Evolutionary conservation across 2,888 invertebrate genomes (phyloP).

Genomic region (Baronia brevicornis): DNA sequence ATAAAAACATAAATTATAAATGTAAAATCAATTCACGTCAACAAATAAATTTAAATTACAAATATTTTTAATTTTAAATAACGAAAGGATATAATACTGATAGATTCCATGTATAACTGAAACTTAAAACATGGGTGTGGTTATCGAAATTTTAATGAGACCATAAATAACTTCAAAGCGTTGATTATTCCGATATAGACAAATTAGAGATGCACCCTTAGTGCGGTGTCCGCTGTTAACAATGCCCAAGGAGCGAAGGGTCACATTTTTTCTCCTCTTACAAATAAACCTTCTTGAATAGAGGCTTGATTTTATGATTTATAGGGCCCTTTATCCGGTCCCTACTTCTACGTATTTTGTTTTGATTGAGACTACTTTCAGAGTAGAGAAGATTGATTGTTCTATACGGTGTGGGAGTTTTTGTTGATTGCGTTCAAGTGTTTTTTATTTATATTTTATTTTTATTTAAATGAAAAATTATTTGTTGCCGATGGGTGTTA

Average conservation of each 20-base stretch:
- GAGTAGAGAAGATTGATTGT: conserved; percentile 69
- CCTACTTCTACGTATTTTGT: conserved; percentile 65
- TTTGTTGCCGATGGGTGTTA: conserved; percentile 7
- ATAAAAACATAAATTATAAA: too few relatives aligned
- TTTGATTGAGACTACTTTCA: conserved; percentile 73
- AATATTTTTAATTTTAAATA: too few relatives aligned
- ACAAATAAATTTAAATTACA: conserved; percentile 13
- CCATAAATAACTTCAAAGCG: conserved; percentile 56
- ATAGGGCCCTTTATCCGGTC: conserved; percentile 66
- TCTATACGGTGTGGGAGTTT: conserved; percentile 66
- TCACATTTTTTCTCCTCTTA: conserved; percentile 55
- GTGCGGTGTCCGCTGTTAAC: conserved; percentile 38
- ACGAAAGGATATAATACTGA: conserved; percentile 23
- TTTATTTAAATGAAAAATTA: conserved; percentile 30
- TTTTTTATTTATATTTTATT: conserved; percentile 56
- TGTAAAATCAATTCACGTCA: too few relatives aligned
- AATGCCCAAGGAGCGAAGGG: conserved; percentile 48
- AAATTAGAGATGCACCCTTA: conserved; percentile 65
- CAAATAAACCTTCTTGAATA: conserved; percentile 67
- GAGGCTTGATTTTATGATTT: conserved; percentile 73
- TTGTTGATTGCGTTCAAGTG: conserved; percentile 57
- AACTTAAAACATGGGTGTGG: conserved; percentile 44
- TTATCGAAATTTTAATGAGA: conserved; percentile 68
- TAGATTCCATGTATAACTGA: too few relatives aligned
- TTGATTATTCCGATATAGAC: conserved; percentile 64